A percentile compares a stretch with the other conserved stretches of the same genome.
These are phyloP conservation scores for Latrodectus geometricus DNA, from an alignment of 1,140 invertebrate genomes.

Conservation along the genomic window DNA sequence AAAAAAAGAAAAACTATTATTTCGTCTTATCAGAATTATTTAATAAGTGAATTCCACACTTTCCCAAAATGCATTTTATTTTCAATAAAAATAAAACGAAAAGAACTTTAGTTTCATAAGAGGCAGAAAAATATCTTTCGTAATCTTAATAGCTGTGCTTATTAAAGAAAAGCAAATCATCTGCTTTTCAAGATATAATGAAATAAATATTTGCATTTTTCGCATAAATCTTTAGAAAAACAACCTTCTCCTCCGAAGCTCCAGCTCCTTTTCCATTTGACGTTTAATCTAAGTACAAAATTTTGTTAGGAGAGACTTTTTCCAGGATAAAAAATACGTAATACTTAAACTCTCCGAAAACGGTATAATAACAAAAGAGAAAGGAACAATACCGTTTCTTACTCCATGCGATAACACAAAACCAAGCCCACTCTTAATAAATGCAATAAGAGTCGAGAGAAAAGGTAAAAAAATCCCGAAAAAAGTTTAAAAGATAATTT, in stretches of 20 bases:
- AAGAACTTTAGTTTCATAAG: background rate
- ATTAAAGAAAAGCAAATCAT: background rate
- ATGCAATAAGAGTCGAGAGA: background rate
- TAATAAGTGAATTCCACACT: background rate
- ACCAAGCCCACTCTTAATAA: background rate
- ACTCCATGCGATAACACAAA: background rate
- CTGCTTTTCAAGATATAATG: background rate
- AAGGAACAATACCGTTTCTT: background rate
- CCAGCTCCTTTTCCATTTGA: background rate
- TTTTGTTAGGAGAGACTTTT: background rate
- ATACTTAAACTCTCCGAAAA: background rate
- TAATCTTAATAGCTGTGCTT: background rate
- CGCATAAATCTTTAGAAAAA: background rate
- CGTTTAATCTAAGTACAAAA: background rate
- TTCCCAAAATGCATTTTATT: background rate
- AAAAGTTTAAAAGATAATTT: constrained; percentile 43
- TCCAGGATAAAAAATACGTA: background rate
- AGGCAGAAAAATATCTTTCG: background rate
- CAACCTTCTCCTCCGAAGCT: background rate
- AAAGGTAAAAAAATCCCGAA: background rate
- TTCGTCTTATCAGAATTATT: background rate
- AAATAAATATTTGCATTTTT: constrained; percentile 3
- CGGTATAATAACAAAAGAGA: constrained; percentile 9
- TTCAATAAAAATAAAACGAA: no score
- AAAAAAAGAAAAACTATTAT: background rate